Evolutionary conservation across 2,113 vertebrate species (phyloP).

Genomic region (Condylura cristata): DNA sequence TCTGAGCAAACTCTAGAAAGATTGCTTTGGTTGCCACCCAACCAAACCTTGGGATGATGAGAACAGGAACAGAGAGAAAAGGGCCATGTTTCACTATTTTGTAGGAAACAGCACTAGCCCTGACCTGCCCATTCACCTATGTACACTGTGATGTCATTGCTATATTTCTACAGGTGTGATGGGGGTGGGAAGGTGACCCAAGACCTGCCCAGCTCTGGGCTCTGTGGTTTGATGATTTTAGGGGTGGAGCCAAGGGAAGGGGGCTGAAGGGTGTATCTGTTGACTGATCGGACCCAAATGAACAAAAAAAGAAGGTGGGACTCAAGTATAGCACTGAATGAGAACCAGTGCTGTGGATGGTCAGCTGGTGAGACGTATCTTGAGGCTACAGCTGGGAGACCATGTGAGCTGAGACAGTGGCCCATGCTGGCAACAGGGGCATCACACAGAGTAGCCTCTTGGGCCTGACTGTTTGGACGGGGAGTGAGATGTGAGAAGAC

Average conservation of each 20-base stretch:
- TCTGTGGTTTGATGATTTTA: neutral
- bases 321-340: neutral
- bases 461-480: neutral
- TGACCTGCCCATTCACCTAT: neutral
- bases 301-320: neutral
- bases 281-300: neutral
- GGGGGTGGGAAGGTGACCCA: neutral
- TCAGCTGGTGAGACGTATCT: neutral
- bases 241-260: neutral
- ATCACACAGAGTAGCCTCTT: neutral
- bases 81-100: no score
- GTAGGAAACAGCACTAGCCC: neutral
- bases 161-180: neutral
- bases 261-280: neutral
- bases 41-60: neutral
- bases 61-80: neutral
- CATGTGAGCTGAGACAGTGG: neutral
- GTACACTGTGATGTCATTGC: neutral
- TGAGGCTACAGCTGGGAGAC: neutral
- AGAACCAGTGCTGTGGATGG: accelerated
- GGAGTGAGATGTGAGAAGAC: neutral
- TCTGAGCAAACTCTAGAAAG: neutral
- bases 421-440: accelerated
- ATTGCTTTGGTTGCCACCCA: neutral
- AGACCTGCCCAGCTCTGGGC: neutral